Base-by-base conservation (phyloP, 2,113 vertebrate genomes). In the Numenius arquata region DNA sequence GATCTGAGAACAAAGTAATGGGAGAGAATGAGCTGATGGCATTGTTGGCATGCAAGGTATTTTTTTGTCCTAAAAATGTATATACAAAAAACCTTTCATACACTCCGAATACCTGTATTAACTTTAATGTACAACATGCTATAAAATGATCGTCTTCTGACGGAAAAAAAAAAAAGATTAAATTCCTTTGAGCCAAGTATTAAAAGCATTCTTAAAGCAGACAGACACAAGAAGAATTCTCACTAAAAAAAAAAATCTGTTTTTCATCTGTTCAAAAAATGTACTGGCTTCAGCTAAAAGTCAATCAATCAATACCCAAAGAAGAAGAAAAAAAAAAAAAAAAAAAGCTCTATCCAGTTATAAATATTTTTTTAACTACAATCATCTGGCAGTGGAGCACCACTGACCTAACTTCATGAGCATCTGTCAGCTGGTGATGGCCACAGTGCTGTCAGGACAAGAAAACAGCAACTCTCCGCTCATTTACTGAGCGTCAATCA, bases 191-290 rank as follows among this genome's bases (percentile, higher is more conserved):
- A 85, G 96, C 92, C 91, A 96, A 97, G 82, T 93, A 95, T 97
- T 97, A 97, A 97, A 98, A 98, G 95, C 96, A 97, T 97, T 97
- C 95, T 97, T 95, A 93, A 93, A 95, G 91, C 79, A 96, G 94
- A 85, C 26, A 93, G 94, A 92, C 87, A 71, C 29, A 95, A 94
- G 94, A 95, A 85, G 91, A 97, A 98, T 91, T 94, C 84, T 96
- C 85, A 50, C 93, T 84, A 94, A 93, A 94, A 97, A 91, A 86
- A 94, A 93, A 94, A 97, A 91, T 97, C 96, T 98, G 97, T 1
- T 98, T 96, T 90, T 97, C 96, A 97, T 97, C 93, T 95, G 75
- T 72, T 67, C 52, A 88, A 93, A 95, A 92, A 95, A 96, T 80
- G 23, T 96, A 96, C 84, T 97, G 97, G 96, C 85, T 94, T 94